These are phyloP conservation scores for Empis stercorea DNA, from an alignment of 2,888 invertebrate species.

Conservation along the genomic window DNA sequence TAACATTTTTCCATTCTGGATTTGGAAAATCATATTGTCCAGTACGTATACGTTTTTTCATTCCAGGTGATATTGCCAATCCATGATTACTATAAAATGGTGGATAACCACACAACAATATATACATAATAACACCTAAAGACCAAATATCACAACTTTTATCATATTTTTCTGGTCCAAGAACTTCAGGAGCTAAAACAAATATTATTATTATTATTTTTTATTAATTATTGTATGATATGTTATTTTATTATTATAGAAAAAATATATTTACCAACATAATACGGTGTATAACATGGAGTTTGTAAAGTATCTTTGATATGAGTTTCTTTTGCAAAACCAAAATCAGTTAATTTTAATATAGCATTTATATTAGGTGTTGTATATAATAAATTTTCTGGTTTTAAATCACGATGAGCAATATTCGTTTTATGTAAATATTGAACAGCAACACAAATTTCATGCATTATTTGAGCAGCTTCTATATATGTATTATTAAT, in stretches of 20 bases:
- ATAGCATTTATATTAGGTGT: conserved; percentile 60
- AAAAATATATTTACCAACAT: conserved; percentile 59
- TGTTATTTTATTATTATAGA: too few relatives aligned
- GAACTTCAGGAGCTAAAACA: conserved; percentile 49
- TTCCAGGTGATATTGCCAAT: conserved; percentile 94
- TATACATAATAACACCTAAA: conserved; percentile 97
- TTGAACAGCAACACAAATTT: conserved; percentile 89
- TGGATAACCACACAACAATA: conserved; percentile 95
- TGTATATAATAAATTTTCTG: conserved; percentile 90
- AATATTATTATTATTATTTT: not conserved
- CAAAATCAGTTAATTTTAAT: conserved; percentile 96
- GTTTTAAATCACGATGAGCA: conserved; percentile 95
- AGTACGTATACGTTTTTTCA: conserved; percentile 79
- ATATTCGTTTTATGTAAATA: conserved; percentile 89
- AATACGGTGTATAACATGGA: conserved; percentile 98
- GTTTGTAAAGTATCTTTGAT: conserved; percentile 84
- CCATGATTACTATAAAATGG: conserved; percentile 99
- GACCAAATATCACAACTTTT: conserved; percentile 99
- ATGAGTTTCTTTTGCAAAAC: conserved; percentile 91
- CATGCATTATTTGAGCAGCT: conserved; percentile 89
- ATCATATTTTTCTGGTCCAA: conserved; percentile 95
- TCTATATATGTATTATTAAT: too few relatives aligned
- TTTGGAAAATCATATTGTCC: conserved; percentile 97
- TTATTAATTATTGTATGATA: too few relatives aligned
- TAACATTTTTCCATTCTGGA: conserved; percentile 92